Base-by-base conservation (phyloP, 2,113 vertebrate genomes). In the Onychostoma macrolepis region DNA sequence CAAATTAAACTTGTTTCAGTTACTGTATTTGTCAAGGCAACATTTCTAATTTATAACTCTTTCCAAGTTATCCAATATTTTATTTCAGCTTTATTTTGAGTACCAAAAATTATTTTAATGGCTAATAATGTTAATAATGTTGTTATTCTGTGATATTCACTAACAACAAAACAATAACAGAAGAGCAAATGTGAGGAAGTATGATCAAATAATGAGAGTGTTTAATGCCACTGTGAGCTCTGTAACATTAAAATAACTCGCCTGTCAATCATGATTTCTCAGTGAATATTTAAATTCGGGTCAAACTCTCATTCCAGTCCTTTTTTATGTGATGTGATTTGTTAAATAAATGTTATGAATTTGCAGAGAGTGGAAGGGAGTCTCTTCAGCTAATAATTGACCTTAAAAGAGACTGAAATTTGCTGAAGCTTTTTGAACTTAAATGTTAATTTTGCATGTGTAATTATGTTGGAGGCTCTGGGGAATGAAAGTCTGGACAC, bases 331-430 rank as follows among this genome's bases (percentile, higher is more conserved):
- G 63, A 50, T 0, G 45, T 28, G 48, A 43, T 65, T 58, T 75
- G 56, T 75, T 53, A 67, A 85, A 43, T 6, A 69, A 85, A 30
- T 81, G 58, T 76, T 67, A 36, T 80, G 36, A 74, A 80, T 33
- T 6, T 71, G 4, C 50, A 56, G 33, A 80, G 26, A 74, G 58
- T 15, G 4, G n/a, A 72, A 15, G 10, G 7, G 41, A 79, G 38
- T 61, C 15, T 75, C 5, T 80, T 72, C 65, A 43, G 26, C 24
- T 72, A 33, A 48, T 78, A 33, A 71, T 43, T 72, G 19, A 80
- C 26, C 28, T 15, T 56, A 33, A 74, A 33, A 38, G 3, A 75
- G 48, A 36, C 4, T 80, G 17, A 12, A 72, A 61, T 74, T 74
- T 56, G 28, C 30, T 43, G 11, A 7, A 77, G n/a, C 21, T 72